These are phyloP conservation scores for Cepaea nemoralis DNA, from an alignment of 1,140 invertebrate species.

Conservation along the genomic window DNA sequence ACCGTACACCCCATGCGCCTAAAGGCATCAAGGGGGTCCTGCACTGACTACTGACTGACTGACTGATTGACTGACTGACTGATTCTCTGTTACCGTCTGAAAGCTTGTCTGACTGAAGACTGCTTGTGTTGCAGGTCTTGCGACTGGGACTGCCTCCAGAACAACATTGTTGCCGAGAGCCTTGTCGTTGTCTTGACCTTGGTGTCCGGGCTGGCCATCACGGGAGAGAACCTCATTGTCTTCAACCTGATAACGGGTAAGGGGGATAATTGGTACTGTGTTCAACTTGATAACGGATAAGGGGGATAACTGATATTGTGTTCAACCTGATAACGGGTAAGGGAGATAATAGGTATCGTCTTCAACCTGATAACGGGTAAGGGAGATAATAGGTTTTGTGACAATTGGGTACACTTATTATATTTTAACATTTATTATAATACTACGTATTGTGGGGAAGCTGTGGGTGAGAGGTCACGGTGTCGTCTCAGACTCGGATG, in stretches of 20 bases:
- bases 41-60: too few species aligned
- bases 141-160: not conserved
- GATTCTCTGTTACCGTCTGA: too few species aligned
- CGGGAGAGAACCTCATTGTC: not conserved
- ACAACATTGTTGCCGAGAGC: slow-evolving; percentile 2
- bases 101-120: too few species aligned
- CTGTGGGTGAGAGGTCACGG: too few species aligned
- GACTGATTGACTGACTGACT: too few species aligned
- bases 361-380: not conserved
- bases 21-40: too few species aligned
- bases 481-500: too few species aligned
- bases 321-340: not conserved
- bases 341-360: not conserved
- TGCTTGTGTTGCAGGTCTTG: not conserved
- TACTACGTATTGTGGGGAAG: too few species aligned
- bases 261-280: not conserved
- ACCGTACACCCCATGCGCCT: too few species aligned
- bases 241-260: not conserved
- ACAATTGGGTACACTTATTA: too few species aligned
- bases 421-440: too few species aligned
- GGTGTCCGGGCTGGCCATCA: not conserved
- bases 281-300: not conserved
- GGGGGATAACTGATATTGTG: not conserved
- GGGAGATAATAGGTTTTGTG: too few species aligned
- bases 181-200: not conserved